Evolutionary conservation across 2,113 vertebrate species (phyloP).

Genomic region (Heloderma charlesbogerti): DNA sequence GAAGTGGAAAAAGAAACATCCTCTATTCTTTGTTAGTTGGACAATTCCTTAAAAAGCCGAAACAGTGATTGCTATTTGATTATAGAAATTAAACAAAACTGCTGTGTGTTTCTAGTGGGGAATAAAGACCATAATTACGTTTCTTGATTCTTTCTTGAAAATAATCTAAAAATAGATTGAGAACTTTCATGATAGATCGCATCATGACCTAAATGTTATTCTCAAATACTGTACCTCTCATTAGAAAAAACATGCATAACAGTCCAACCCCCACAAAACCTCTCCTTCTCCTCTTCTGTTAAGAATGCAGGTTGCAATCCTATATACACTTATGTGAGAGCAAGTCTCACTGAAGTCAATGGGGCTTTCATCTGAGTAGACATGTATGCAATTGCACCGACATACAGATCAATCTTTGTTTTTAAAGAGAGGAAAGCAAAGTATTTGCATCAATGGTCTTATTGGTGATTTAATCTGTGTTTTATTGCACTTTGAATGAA

Average conservation of each 20-base stretch:
- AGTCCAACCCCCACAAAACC: not conserved
- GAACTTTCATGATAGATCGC: not conserved
- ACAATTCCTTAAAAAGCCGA: not conserved
- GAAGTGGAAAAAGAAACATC: not conserved
- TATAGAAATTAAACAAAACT: not conserved
- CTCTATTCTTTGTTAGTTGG: not conserved
- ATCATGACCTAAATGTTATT: conserved; percentile 18
- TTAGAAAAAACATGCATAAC: not conserved
- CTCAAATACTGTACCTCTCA: conserved; percentile 6
- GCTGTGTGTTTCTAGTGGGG: not conserved
- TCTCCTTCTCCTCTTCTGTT: too few species aligned
- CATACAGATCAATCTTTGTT: conserved; percentile 46
- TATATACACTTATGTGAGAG: not conserved
- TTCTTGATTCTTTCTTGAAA: conserved; percentile 19
- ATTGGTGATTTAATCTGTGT: conserved; percentile 63
- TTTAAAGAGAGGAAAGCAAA: not conserved
- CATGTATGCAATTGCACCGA: conserved; percentile 21
- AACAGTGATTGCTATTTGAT: conserved; percentile 19
- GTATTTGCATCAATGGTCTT: conserved; percentile 47
- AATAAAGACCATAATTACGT: conserved; percentile 26
- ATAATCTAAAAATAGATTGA: conserved; percentile 1
- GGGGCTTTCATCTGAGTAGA: not conserved
- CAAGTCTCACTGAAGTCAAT: not conserved
- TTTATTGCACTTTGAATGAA: conserved; percentile 52
- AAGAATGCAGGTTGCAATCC: not conserved